Base-by-base conservation (phyloP, 1,140 invertebrate genomes). In the Metopolophium dirhodum region DNA sequence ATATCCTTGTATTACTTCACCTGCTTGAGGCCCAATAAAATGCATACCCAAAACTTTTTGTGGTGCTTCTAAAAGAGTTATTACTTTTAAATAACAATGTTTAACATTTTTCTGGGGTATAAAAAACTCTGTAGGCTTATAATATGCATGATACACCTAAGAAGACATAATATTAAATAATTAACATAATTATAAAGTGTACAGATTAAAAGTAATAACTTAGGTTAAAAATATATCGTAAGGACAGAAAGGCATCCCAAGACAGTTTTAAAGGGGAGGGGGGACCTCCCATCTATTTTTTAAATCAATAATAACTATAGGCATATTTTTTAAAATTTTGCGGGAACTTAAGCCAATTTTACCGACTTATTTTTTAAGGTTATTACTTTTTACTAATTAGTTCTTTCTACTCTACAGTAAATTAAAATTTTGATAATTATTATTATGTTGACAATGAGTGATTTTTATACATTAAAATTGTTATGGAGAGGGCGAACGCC, bases 1-100 rank as follows among this genome's bases (percentile, higher is more conserved):
- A 96, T 99, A 99, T 94, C 99, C 99, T 96, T 99, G 99, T 92
- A 99, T 99, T 82, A 99, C 97, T 96, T 99, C 99, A 47, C 99
- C 99, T 90, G 99, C 99, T 95, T 98, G 97, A 3, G 99, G 99
- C 20, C 99, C 98, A 88, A 99, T 95, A 94, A 99, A 98, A 96
- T 99, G 99, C 95, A 99, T 97, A 11, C 99, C 99, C 90, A 99
- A 95, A 35, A 99, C 97, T 94, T 96, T 96, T 95, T 99, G 97
- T 61, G 97, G 96, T 26, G 96, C 96, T 91, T 95, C 95, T 94
- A 96, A 96, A 49, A 97, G 94, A 54, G 97, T 96, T 77, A 98
- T 96, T 18, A 98, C 97, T 96, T 98, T 98, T 90, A 98, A 95
- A 95, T 98, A 98, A 95, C 98, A 98, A 95, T 97, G 96, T 89